phyloP scores from a whole-genome alignment of 2,113 vertebrate genomes.

The Plecotus auritus region DNA sequence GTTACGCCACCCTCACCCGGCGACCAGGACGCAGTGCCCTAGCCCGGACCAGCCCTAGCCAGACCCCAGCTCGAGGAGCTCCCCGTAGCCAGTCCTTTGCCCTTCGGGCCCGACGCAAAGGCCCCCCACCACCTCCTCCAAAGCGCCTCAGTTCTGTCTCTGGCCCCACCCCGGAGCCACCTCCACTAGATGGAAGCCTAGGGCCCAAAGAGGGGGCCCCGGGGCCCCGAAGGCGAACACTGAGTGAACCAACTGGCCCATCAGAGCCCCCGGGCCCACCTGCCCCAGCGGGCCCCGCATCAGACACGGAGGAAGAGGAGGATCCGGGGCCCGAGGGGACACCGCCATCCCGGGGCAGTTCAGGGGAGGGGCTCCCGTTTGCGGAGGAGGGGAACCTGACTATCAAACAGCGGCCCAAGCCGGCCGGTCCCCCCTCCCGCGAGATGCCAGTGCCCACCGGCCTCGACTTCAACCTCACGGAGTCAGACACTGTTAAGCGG shows the following conservation, averaged over 20 bases:
- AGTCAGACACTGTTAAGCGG: slow-evolving; percentile 95
- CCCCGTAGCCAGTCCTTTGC: slow-evolving; percentile 87
- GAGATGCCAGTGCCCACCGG: slow-evolving; percentile 24
- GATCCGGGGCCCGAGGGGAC: slow-evolving; percentile 80
- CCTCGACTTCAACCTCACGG: slow-evolving; percentile 93
- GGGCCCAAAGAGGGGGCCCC: slow-evolving; percentile 52
- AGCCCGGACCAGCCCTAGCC: slow-evolving; percentile 58
- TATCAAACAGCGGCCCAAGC: slow-evolving; percentile 93
- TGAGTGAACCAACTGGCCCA: slow-evolving; percentile 81
- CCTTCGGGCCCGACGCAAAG: slow-evolving; percentile 87
- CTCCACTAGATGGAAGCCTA: neutral
- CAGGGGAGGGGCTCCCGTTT: slow-evolving; percentile 90
- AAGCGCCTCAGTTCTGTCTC: slow-evolving; percentile 87
- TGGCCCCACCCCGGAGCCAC: slow-evolving; percentile 42
- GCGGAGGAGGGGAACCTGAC: slow-evolving; percentile 96
- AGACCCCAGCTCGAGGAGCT: slow-evolving; percentile 68
- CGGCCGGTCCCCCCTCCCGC: slow-evolving; percentile 68
- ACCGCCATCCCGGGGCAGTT: slow-evolving; percentile 75
- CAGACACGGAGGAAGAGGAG: slow-evolving; percentile 81
- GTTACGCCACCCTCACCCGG: slow-evolving; percentile 90
- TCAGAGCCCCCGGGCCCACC: slow-evolving; percentile 42
- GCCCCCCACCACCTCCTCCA: slow-evolving; percentile 78
- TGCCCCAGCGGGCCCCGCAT: slow-evolving; percentile 61
- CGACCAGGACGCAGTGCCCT: slow-evolving; percentile 82
- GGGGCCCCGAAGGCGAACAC: slow-evolving; percentile 79